Evolutionary conservation across 2,888 invertebrate genomes (phyloP).

Genomic region (Clistopyga incitator): DNA sequence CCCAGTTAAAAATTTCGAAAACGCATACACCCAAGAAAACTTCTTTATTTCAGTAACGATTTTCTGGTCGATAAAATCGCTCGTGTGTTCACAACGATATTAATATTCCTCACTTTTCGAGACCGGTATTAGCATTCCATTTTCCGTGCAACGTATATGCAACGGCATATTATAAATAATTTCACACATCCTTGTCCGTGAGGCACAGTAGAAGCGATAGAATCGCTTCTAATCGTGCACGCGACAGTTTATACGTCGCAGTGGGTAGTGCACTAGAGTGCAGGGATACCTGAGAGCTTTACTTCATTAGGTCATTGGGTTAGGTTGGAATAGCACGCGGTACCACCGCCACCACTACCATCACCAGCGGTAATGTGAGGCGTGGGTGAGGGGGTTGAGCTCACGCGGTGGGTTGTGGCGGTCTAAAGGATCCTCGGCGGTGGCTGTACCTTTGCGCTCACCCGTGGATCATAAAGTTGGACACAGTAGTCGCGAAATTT

Average conservation of each 20-base stretch:
- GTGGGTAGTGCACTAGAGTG: slow-evolving; percentile 1
- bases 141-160: neutral
- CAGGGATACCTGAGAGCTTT: slow-evolving; percentile 48
- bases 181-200: neutral
- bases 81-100: neutral
- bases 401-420: slow-evolving; percentile 34
- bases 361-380: slow-evolving; percentile 11
- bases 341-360: neutral
- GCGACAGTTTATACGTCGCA: slow-evolving; percentile 17
- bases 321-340: slow-evolving; percentile 51
- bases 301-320: slow-evolving; percentile 54
- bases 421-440: slow-evolving; percentile 52
- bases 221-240: slow-evolving; percentile 7
- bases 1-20: no score
- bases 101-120: neutral
- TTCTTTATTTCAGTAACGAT: no score
- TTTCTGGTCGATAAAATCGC: no score
- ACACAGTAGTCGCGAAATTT: slow-evolving; percentile 73
- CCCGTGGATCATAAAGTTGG: slow-evolving; percentile 74
- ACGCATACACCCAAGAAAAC: no score
- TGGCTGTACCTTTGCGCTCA: slow-evolving; percentile 30
- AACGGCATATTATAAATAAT: neutral
- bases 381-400: slow-evolving; percentile 34
- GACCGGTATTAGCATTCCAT: neutral
- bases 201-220: neutral